Evolutionary conservation across 2,888 invertebrate genomes (phyloP).

Genomic region (Torymus auratus): DNA sequence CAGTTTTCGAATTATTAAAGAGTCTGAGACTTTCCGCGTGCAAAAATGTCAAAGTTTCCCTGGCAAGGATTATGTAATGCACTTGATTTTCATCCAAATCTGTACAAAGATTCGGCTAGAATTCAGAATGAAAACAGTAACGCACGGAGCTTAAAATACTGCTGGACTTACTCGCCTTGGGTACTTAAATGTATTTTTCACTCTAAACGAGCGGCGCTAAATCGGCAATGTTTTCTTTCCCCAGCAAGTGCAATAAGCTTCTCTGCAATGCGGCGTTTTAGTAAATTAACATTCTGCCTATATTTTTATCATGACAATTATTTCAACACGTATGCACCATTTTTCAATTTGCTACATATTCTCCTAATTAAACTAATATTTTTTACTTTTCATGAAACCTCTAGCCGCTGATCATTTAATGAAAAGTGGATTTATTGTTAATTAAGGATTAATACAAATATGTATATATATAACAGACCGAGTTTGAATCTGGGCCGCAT

Average conservation of each 20-base stretch:
- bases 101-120: slow-evolving; percentile 13
- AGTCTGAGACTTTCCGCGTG: neutral
- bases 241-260: slow-evolving; percentile 14
- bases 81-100: slow-evolving; percentile 46
- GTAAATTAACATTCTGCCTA: slow-evolving; percentile 1
- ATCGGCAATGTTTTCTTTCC: slow-evolving; percentile 40
- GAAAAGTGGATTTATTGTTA: no score
- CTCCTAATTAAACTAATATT: no score
- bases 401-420: no score
- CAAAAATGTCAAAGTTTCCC: slow-evolving; percentile 23
- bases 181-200: slow-evolving; percentile 30
- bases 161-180: neutral
- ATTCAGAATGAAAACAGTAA: slow-evolving; percentile 20
- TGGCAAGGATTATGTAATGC: slow-evolving; percentile 28
- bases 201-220: slow-evolving; percentile 37
- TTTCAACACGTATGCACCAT: no score
- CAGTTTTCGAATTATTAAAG: slow-evolving; percentile 28
- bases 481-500: no score
- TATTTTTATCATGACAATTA: no score
- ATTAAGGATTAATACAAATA: no score
- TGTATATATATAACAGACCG: no score
- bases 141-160: slow-evolving; percentile 18
- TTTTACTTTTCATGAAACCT: no score
- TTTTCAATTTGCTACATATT: no score
- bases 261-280: slow-evolving; percentile 39